Evolutionary conservation across 2,113 vertebrate species (phyloP), one percentile per base, ranked within the genome.

Genomic region (Sciurus niger): DNA sequence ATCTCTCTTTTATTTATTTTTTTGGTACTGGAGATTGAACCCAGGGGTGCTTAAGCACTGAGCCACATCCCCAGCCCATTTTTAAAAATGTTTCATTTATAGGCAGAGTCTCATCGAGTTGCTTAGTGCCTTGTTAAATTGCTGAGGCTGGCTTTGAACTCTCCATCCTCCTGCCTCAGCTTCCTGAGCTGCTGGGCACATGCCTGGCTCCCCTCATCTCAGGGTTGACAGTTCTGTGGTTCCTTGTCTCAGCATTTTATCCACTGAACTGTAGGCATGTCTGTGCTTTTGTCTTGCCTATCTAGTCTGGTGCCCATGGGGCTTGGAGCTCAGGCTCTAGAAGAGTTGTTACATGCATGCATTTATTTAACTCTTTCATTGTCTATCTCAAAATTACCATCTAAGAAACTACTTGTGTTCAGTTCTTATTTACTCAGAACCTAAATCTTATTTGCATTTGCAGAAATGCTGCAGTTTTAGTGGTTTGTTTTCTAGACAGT

Each of bases 371-470:
- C 4, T 40, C n/a, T 63, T 55, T 92, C 32, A 40, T 65, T 68
- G 17, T 12, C 43, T 13, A 34, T 17, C n/a, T 90, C 43, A 72
- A 25, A 79, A 72, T 85, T 72, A 32, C 70, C 76, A 90, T 82
- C 37, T 5, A 91, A 87, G 68, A 83, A 87, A n/a, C 28, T 30
- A 30, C 53, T 24, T 89, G 22, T 96, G 37, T 84, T 63, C 53
- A n/a, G 65, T 79, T 90, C 22, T 86, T 87, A n/a, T 86, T 92
- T 84, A 37, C 48, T 90, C 24, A 80, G 55, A 80, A 63, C 14
- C 30, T 72, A 78, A 40, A n/a, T 30, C 78, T 74, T 67, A 34
- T 55, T 90, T 86, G 65, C 51, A 74, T 17, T 86, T 82, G 34
- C 10, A 51, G 40, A 73, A 79, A 37, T 90, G 55, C 37, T 86